Base-by-base conservation (phyloP, 2,888 invertebrate species). In the Selenia dentaria region DNA sequence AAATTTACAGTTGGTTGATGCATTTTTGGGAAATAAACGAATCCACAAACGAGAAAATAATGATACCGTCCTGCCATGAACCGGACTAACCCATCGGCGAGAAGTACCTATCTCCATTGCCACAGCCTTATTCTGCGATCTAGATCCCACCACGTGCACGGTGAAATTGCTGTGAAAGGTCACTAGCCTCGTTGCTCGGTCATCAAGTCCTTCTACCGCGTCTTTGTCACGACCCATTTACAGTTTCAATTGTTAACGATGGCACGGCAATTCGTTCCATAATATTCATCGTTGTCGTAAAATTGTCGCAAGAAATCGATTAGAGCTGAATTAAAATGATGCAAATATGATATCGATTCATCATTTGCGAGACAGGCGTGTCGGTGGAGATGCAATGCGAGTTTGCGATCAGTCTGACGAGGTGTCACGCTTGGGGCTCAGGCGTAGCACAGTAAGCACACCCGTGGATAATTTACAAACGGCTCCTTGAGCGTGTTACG, bases 141-240 rank as follows among this genome's bases (percentile, higher is more conserved):
- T 69, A 71, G 69, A 73, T 74, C 63, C 48, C 48, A 66, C 68
- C 73, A 76, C 70, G 77, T 73, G 78, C 72, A 74, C 61, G 67
- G 59, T 73, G 64, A 69, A 74, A 77, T 70, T 69, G 65, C 68
- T 72, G 60, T 58, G 63, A 75, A 74, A 81, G 86, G 83, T 88
- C 83, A 85, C 67, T 85, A 73, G 75, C 85, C 86, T 68, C 78
- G 58, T 56, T 62, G 73, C 65, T 67, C 74, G 72, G 79, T 79
- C 83, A 83, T 82, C 79, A 81, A 79, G 79, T 83, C 84, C 80
- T 85, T 77, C 70, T 60, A 67, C 67, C 64, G 68, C 70, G 68
- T 66, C 70, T 70, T 57, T 66, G 79, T 83, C 84, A 85, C 84
- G 87, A 87, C 83, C 85, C 37, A 85, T 85, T 83, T 83, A 83